These are phyloP conservation scores for Tauraco erythrolophus DNA, from an alignment of 2,113 vertebrate species.

Conservation along the genomic window DNA sequence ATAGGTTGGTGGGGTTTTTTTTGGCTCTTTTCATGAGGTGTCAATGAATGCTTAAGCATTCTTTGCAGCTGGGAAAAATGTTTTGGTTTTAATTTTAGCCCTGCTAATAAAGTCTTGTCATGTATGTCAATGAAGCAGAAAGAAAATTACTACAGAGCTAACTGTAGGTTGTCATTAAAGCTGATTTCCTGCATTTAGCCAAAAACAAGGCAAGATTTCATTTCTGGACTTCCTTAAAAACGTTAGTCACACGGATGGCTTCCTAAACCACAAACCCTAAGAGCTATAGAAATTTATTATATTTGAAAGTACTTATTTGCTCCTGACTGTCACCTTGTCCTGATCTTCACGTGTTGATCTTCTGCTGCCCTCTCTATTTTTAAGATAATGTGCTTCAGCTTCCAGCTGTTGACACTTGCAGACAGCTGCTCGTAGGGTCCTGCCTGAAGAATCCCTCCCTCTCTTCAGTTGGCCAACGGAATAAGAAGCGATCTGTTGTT, in stretches of 20 bases:
- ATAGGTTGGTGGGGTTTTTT: not conserved
- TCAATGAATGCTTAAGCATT: not conserved
- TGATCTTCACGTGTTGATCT: not conserved
- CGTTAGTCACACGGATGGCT: not conserved
- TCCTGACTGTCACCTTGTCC: not conserved
- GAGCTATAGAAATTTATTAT: not conserved
- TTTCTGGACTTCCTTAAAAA: conserved; percentile 23
- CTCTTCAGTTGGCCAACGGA: not conserved
- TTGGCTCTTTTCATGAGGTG: not conserved
- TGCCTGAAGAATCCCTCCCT: not conserved
- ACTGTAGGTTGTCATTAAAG: conserved; percentile 67
- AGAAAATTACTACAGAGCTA: conserved; percentile 54
- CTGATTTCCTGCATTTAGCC: conserved; percentile 36
- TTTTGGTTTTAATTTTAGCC: conserved; percentile 57
- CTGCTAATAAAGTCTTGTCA: conserved; percentile 47
- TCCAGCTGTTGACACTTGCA: conserved; percentile 52
- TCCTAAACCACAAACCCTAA: not conserved
- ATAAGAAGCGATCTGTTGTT: conserved; percentile 20
- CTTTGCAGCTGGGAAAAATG: not conserved
- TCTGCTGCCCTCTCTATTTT: not conserved
- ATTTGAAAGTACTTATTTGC: not conserved
- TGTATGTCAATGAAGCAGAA: conserved; percentile 45
- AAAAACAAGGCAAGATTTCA: conserved; percentile 5
- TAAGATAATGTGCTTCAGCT: not conserved
- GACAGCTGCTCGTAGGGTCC: conserved; percentile 12